These are phyloP conservation scores for Cassiopea xamachana DNA, from an alignment of 30 jellyfish, hydroid and myxozoan species.

Conservation along the genomic window DNA sequence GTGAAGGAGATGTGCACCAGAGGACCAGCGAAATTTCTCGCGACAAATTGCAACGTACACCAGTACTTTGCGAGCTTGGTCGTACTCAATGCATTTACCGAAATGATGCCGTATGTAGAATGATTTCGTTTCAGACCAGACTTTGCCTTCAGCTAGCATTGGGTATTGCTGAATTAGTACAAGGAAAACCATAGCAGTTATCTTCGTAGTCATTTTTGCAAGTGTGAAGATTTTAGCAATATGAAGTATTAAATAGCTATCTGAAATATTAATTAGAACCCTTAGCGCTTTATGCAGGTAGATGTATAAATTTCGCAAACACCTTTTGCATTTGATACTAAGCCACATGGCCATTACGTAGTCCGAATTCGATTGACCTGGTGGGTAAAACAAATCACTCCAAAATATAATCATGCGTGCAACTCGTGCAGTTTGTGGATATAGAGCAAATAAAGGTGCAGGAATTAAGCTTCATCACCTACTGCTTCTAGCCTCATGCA, in stretches of 20 bases:
- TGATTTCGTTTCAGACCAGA: neutral
- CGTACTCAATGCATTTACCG: conserved; percentile 38
- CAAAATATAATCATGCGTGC: no score
- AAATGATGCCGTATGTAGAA: conserved; percentile 39
- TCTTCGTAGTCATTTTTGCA: neutral
- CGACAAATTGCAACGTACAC: conserved; percentile 42
- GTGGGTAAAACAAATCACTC: no score
- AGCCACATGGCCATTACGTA: no score
- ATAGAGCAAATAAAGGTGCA: no score
- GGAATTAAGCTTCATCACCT: no score
- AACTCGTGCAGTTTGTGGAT: no score
- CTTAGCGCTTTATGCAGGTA: neutral
- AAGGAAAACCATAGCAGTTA: neutral
- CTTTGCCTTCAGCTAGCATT: neutral
- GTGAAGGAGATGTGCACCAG: conserved; percentile 48
- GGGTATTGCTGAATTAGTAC: neutral
- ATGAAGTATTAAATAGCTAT: no score
- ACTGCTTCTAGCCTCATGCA: no score
- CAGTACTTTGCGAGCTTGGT: conserved; percentile 12
- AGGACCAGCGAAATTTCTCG: conserved; percentile 55
- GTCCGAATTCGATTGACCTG: no score
- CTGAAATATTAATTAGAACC: neutral
- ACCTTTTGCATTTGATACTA: neutral
- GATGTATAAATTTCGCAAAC: neutral
- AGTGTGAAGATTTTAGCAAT: no score